Evolutionary conservation across 2,888 invertebrate species (phyloP).

Genomic region (Trichogramma dendrolimi): DNA sequence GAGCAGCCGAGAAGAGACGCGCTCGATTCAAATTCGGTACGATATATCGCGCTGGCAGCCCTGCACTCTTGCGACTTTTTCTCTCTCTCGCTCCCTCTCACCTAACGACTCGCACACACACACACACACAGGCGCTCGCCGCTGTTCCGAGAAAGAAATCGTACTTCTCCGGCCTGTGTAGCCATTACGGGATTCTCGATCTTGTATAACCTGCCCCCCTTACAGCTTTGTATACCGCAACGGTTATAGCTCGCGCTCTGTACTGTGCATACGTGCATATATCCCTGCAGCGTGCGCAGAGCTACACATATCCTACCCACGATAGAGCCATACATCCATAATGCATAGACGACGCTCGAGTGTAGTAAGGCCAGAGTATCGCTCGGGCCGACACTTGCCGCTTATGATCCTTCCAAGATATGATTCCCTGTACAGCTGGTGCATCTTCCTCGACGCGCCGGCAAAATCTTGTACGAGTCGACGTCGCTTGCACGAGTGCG

Average conservation of each 20-base stretch:
- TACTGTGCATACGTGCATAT: too few species aligned
- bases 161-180: conserved; percentile 20
- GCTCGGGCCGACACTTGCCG: background rate
- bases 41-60: background rate
- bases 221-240: conserved; percentile 13
- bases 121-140: conserved; percentile 31
- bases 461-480: too few species aligned
- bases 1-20: background rate
- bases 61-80: conserved; percentile 1
- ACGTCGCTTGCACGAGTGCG: too few species aligned
- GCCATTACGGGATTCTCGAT: conserved; percentile 29
- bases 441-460: too few species aligned
- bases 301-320: conserved; percentile 26
- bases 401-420: background rate
- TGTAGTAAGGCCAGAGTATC: conserved; percentile 10
- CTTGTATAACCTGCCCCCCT: conserved; percentile 29
- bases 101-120: background rate
- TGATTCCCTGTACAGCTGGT: background rate
- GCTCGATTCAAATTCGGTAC: conserved; percentile 21
- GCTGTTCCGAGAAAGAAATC: conserved; percentile 49
- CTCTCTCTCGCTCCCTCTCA: conserved; percentile 1
- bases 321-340: conserved; percentile 52
- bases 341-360: conserved; percentile 39
- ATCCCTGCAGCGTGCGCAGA: too few species aligned
- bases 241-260: background rate